Base-by-base conservation (phyloP, 1,140 invertebrate genomes). In the Hormaphis cornu region DNA sequence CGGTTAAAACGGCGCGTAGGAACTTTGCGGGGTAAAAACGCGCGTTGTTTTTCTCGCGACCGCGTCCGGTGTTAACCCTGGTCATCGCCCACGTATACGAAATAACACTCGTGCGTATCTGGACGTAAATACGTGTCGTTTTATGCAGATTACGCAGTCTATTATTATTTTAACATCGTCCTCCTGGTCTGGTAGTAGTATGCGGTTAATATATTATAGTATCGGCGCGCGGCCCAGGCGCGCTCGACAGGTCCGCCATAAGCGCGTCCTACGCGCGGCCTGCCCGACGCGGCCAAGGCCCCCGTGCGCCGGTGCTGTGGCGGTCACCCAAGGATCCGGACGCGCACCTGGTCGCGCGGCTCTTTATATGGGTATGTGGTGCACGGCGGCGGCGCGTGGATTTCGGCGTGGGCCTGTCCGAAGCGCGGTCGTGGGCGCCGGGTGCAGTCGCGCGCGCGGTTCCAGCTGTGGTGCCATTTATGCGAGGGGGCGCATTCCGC, bases 311-410 rank as follows among this genome's bases (percentile, higher is more conserved):
- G 53, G n/a, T 30, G 53, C 12, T n/a, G 6, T 16, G 26, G n/a
- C 50, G 10, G 26, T 4, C 22, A 26, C 46, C 54, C 54, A 58
- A 58, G 54, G 54, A 58, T 58, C 35, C 35, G 18, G 28, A 66
- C 61, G 44, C 61, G 44, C 61, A 66, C 61, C 61, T 66, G 61
- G 61, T 20, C 44, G 14, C 14, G 26, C 44, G n/a, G 61, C 26
- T 50, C 61, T 46, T 46, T 66, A 66, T 66, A 66, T 66, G 61
- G 61, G 50, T 66, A 66, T 66, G 44, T 66, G 61, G 61, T 66
- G 59, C 59, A 63, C 42, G 10, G 26, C 24, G 20, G 52, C 42
- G 42, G 42, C 40, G 37, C 8, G 58, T 30, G 58, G 37, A 44
- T 61, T 61, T 46, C 18, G 58, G 40, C 58, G 58, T 61, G 58